A percentile compares a stretch with the other conserved stretches of the same genome.
Evolutionary conservation across 2,797 vertebrate genomes (phyloP).

Genomic region (Acanthornis magna): DNA sequence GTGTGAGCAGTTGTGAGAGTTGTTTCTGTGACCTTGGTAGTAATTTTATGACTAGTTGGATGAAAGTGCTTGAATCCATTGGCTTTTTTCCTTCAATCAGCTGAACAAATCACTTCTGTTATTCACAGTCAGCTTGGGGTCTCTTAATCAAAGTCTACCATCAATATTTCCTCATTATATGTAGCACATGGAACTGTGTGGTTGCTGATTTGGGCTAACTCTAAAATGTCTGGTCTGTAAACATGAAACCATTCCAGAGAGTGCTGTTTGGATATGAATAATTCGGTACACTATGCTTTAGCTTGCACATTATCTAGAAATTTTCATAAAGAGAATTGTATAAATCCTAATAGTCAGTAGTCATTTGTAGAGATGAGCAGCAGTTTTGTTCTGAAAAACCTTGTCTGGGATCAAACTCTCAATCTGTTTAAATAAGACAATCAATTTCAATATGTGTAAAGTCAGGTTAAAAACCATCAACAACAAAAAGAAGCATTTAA

Average conservation of each 20-base stretch:
- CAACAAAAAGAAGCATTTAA: neutral
- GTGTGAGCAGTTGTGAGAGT: neutral
- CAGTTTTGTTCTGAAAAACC: neutral
- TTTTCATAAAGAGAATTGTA: neutral
- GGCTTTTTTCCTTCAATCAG: slow-evolving; percentile 33
- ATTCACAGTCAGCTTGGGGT: neutral
- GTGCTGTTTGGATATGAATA: slow-evolving; percentile 20
- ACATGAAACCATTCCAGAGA: neutral
- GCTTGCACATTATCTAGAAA: neutral
- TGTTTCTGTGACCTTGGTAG: neutral
- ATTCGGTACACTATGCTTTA: neutral
- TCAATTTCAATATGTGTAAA: neutral
- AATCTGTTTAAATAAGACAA: neutral
- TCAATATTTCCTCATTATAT: slow-evolving; percentile 13
- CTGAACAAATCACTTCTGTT: slow-evolving; percentile 36
- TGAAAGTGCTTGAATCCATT: slow-evolving; percentile 12
- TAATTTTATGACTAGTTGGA: slow-evolving; percentile 16
- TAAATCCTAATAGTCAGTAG: neutral
- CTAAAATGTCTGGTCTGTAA: slow-evolving; percentile 11
- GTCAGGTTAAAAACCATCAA: neutral
- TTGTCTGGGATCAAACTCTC: neutral
- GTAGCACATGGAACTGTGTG: neutral
- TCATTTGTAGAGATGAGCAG: neutral
- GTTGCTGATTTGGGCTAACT: neutral
- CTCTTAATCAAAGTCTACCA: neutral